A percentile compares a stretch with the other conserved stretches of the same genome.
Evolutionary conservation across 2,888 invertebrate species (phyloP).

Genomic region (Brenthis hecate): DNA sequence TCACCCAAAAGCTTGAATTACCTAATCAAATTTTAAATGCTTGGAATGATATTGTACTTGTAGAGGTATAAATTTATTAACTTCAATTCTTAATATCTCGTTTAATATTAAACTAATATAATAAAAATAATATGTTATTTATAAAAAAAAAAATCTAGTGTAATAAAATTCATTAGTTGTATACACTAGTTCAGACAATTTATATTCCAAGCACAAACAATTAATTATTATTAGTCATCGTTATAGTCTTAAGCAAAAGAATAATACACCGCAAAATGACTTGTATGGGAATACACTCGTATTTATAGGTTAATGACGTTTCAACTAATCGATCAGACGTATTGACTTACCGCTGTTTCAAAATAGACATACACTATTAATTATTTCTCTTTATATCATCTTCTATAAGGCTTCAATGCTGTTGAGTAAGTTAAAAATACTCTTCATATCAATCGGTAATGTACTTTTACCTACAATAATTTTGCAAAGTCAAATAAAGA

Average conservation of each 20-base stretch:
- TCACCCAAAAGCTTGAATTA: no score
- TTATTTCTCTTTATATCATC: constrained; percentile 18
- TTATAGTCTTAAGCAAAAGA: neutral
- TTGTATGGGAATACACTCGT: constrained; percentile 36
- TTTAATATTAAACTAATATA: no score
- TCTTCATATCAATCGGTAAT: no score
- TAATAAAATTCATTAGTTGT: no score
- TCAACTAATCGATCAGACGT: constrained; percentile 47
- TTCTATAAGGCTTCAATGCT: neutral
- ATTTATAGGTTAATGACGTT: constrained; percentile 68
- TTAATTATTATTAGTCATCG: neutral
- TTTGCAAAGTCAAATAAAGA: no score
- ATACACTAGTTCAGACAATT: no score
- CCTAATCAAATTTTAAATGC: no score
- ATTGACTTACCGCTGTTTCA: constrained; percentile 19
- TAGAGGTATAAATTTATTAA: no score
- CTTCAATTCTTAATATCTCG: no score
- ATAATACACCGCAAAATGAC: neutral
- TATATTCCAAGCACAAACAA: neutral
- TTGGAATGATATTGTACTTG: no score
- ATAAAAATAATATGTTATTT: no score
- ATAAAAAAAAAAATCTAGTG: no score
- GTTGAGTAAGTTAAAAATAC: neutral
- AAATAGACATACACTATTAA: constrained; percentile 33
- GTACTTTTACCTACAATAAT: neutral